phyloP scores from a whole-genome alignment of 2,888 invertebrate species.

The Neocrepidodera transversa region DNA sequence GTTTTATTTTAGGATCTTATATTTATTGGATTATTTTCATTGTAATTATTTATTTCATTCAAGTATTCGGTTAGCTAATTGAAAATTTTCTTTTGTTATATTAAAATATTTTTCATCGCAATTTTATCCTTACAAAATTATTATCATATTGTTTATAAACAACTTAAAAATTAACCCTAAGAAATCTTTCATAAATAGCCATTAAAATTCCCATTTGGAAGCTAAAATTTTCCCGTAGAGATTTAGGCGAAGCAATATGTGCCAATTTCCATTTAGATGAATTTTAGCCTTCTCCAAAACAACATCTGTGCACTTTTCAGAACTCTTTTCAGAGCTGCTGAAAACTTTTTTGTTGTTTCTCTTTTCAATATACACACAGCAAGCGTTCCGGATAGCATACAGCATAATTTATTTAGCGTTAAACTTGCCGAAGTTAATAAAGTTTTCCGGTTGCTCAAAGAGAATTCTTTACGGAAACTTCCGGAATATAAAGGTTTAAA shows the following conservation, averaged over 20 bases:
- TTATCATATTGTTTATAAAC: too few species aligned
- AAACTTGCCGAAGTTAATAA: slow-evolving; percentile 16
- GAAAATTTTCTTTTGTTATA: too few species aligned
- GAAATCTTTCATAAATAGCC: not conserved
- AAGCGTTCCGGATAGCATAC: slow-evolving; percentile 1
- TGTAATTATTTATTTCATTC: too few species aligned
- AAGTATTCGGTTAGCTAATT: too few species aligned
- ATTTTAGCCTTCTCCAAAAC: slow-evolving; percentile 48
- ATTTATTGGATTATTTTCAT: too few species aligned
- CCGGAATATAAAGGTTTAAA: not conserved
- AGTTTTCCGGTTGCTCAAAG: slow-evolving; percentile 4
- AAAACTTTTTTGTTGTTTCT: slow-evolving; percentile 4
- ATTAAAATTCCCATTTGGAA: not conserved
- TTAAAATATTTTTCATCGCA: too few species aligned
- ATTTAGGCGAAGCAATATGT: slow-evolving; percentile 49
- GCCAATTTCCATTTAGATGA: slow-evolving; percentile 55
- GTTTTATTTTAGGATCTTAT: too few species aligned
- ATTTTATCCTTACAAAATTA: too few species aligned
- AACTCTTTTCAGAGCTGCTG: slow-evolving; percentile 37
- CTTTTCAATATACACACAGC: slow-evolving; percentile 14
- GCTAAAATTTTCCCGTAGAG: slow-evolving; percentile 15
- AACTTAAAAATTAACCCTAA: too few species aligned
- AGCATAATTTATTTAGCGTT: slow-evolving; percentile 17
- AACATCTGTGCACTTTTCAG: slow-evolving; percentile 50
- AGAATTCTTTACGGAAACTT: not conserved